Base-by-base conservation (phyloP, 2,888 invertebrate genomes). In the Melinopterus prodromus region DNA sequence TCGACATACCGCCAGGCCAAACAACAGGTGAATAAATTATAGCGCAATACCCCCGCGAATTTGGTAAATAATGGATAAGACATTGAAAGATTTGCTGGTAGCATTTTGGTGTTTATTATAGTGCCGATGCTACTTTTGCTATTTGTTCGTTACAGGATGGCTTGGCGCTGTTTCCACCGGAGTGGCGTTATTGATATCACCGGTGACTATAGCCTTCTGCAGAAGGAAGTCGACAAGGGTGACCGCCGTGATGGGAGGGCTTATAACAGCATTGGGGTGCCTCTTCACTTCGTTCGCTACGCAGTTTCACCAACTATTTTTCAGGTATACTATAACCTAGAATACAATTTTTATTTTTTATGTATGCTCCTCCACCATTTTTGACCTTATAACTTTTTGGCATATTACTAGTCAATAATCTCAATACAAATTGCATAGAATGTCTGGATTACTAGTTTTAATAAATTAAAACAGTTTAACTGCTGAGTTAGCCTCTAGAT, bases 251-350 rank as follows among this genome's bases (percentile, higher is more conserved):
- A 94, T 97, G 86, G 97, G 97, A 77, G 97, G 97, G 7, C 92
- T 97, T 82, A 93, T 97, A 77, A 95, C 96, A 53, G 96, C 96
- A 2, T 92, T 97, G 16, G 97, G 96, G 77, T 96, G 96, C 87
- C 93, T 97, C 82, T 97, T 97, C 90, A 95, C 97, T 7, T 96
- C 96, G 80, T 97, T 97, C 89, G 97, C 97, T 80, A 94, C 95
- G 80, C 95, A 97, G 90, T 95, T 96, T 88, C 96, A 97, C 90
- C 97, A 97, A 89, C 92, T 97, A 81, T 96, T 96, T 91, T 95
- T 97, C 92, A 96, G 96, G 90, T 96, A 95, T 86, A 26, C 26
- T 26, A 26, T 26, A 26, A 3, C 26, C 82, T 81, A 38, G 72
- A 9, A 36, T 6, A n/a, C 70, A 2, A 26, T 26, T 37, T 35